Conservation (phyloP, 2,888 invertebrate genomes). For the Coleophora flavipennella region DNA sequence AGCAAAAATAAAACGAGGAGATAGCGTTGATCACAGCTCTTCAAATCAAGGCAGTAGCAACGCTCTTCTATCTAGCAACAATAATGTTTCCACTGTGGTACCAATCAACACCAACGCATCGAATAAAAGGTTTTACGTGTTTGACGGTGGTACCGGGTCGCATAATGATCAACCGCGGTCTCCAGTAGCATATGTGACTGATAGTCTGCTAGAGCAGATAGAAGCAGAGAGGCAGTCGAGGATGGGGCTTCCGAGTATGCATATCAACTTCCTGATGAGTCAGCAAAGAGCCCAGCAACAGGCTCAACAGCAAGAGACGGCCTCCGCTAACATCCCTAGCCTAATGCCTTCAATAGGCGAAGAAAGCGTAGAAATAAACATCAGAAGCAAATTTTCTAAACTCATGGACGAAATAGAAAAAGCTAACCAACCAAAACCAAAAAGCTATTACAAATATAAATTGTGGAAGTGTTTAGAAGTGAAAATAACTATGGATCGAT, state of each 20-base stretch:
- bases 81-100: conserved; percentile 56
- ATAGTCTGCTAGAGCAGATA: conserved; percentile 62
- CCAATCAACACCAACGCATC: conserved; percentile 51
- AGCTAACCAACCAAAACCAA: conserved; percentile 66
- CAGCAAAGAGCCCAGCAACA: conserved; percentile 52
- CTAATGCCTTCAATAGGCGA: conserved; percentile 71
- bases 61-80: conserved; percentile 59
- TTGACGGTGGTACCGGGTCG: conserved; percentile 54
- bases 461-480: conserved; percentile 76
- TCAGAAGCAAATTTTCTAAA: conserved; percentile 70
- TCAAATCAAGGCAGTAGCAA: conserved; percentile 69
- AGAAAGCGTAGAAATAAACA: conserved; percentile 66
- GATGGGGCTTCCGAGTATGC: conserved; percentile 66
- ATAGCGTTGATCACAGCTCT: conserved; percentile 61
- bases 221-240: conserved; percentile 60
- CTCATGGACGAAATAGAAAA: conserved; percentile 71
- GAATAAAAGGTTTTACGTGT: conserved; percentile 62
- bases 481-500: conserved; percentile 92
- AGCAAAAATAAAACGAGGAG: conserved; percentile 48
- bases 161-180: conserved; percentile 56
- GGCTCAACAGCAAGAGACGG: conserved; percentile 36
- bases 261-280: conserved; percentile 59
- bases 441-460: conserved; percentile 83
- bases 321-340: conserved; percentile 45
- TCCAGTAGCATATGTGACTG: conserved; percentile 61